These are phyloP conservation scores for Salvator merianae DNA, from an alignment of 2,113 vertebrate genomes.

Conservation along the genomic window DNA sequence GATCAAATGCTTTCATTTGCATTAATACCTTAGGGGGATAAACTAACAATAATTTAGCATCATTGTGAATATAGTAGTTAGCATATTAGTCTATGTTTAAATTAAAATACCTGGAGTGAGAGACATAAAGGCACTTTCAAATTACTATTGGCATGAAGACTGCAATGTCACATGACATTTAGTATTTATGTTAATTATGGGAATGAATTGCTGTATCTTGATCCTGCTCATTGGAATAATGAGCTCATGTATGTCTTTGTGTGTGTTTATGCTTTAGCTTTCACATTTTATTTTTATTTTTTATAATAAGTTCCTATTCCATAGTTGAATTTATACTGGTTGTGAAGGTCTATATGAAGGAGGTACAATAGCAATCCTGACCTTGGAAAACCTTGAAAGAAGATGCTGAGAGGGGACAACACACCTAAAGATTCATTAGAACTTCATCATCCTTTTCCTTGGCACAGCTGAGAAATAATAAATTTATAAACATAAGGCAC, in stretches of 20 bases:
- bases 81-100: constrained; percentile 59
- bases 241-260: neutral
- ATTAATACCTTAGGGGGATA: constrained; percentile 5
- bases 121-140: constrained; percentile 55
- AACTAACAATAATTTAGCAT: constrained; percentile 54
- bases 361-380: constrained; percentile 12
- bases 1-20: constrained; percentile 56
- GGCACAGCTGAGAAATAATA: constrained; percentile 55
- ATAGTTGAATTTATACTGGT: neutral
- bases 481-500: constrained; percentile 67
- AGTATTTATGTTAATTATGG: constrained; percentile 50
- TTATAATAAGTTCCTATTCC: neutral
- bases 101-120: constrained; percentile 43
- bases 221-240: constrained; percentile 16
- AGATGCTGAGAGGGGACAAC: neutral
- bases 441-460: constrained; percentile 13
- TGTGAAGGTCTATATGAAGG: neutral
- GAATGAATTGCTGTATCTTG: neutral
- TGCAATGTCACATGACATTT: constrained; percentile 52
- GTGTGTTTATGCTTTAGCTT: neutral
- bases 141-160: constrained; percentile 6
- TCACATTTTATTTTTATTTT: neutral
- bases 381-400: neutral
- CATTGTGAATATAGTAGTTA: constrained; percentile 46
- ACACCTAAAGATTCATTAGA: constrained; percentile 5